A percentile compares a stretch with the other conserved stretches of the same genome.
Evolutionary conservation across 2,888 invertebrate genomes (phyloP).

Genomic region (Podabrus alpinus): DNA sequence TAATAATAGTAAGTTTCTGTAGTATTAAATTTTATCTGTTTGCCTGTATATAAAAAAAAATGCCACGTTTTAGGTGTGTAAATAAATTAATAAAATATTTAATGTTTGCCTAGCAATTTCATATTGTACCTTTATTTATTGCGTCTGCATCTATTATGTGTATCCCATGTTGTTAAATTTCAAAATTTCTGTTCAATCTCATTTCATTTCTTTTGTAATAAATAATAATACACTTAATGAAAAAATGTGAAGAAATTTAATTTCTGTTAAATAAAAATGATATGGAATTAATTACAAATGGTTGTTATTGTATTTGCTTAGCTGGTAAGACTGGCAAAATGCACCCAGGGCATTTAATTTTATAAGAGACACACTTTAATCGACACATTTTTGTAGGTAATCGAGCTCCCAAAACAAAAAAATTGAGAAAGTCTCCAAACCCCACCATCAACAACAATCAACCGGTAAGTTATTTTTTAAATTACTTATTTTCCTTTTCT

Average conservation of each 20-base stretch:
- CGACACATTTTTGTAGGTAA: conserved; percentile 39
- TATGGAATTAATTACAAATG: conserved; percentile 44
- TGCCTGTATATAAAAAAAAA: conserved; percentile 34
- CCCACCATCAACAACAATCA: conserved; percentile 44
- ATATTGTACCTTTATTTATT: conserved; percentile 34
- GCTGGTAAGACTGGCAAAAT: conserved; percentile 32
- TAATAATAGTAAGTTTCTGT: conserved; percentile 22
- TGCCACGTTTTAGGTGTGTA: conserved; percentile 31
- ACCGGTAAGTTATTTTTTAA: conserved; percentile 42
- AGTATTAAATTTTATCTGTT: conserved; percentile 31
- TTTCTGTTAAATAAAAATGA: conserved; percentile 51
- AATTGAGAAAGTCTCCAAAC: conserved; percentile 59
- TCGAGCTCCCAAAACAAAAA: conserved; percentile 59
- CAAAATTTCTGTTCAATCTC: conserved; percentile 39
- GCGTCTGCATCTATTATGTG: conserved; percentile 49
- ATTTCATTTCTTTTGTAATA: conserved; percentile 32
- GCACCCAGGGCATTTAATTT: conserved; percentile 21
- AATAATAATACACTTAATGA: conserved; percentile 36
- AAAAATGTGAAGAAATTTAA: conserved; percentile 47
- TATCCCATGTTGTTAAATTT: conserved; percentile 34
- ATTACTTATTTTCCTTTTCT: neutral
- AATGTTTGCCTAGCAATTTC: conserved; percentile 35
- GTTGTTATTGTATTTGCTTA: conserved; percentile 39
- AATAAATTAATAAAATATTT: conserved; percentile 25
- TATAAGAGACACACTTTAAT: neutral